Conservation (phyloP, 2,113 vertebrate species). For the Pituophis catenifer region DNA sequence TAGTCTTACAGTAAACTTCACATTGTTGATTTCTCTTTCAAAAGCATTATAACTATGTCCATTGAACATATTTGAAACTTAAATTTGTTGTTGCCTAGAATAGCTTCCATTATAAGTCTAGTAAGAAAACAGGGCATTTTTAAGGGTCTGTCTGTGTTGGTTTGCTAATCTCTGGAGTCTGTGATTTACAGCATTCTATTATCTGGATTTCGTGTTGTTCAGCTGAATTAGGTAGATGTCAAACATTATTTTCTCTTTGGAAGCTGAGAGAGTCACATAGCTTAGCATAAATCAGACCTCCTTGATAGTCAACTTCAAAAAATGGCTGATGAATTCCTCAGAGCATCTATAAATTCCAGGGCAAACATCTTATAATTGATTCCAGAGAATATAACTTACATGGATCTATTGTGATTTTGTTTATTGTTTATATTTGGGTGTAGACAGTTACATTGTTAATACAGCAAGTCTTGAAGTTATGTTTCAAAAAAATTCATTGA, state of each 20-base stretch:
- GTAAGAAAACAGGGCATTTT: neutral
- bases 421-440: neutral
- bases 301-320: neutral
- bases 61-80: neutral
- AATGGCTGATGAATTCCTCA: neutral
- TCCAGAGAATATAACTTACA: neutral
- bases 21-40: neutral
- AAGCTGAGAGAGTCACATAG: neutral
- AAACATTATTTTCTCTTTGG: neutral
- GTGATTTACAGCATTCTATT: neutral
- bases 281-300: neutral
- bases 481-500: neutral
- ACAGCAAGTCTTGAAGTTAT: neutral
- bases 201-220: neutral
- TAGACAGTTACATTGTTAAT: neutral
- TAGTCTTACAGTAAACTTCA: neutral
- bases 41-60: neutral
- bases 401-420: neutral
- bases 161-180: neutral
- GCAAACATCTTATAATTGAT: neutral
- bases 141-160: neutral
- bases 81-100: neutral
- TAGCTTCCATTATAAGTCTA: neutral
- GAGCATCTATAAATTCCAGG: neutral
- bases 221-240: neutral